Percentiles rank a stretch among this genome's conserved stretches.
phyloP scores from a whole-genome alignment of 2,113 vertebrate species.

The Epinephelus cyanopodus region DNA sequence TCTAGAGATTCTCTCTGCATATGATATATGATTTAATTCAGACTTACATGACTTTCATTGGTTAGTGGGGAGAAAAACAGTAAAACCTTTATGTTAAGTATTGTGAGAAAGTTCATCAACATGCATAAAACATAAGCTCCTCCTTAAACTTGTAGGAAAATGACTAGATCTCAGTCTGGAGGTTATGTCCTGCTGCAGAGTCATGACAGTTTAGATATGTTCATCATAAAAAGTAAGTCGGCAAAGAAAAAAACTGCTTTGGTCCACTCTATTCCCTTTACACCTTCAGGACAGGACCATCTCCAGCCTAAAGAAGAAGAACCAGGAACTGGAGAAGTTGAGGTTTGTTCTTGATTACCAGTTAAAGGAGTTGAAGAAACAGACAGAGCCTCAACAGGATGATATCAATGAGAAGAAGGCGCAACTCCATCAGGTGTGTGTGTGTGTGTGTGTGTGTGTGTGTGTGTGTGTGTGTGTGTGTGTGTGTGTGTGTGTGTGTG shows the following conservation, averaged over 20 bases:
- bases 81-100: not conserved
- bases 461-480: not conserved
- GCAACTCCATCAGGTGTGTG: slow-evolving; percentile 84
- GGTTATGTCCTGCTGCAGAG: not conserved
- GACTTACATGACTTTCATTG: not conserved
- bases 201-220: not conserved
- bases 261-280: not conserved
- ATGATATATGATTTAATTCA: too few relatives aligned
- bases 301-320: slow-evolving; percentile 89
- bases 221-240: not conserved
- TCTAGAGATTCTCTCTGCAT: not conserved
- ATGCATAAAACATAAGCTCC: not conserved
- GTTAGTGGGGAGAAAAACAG: not conserved
- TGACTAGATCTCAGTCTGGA: not conserved
- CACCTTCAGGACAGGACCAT: slow-evolving; percentile 88
- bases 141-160: not conserved
- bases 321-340: slow-evolving; percentile 90
- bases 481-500: too few relatives aligned
- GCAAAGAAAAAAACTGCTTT: not conserved
- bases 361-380: slow-evolving; percentile 89
- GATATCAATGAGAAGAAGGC: slow-evolving; percentile 88
- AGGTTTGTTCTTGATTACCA: slow-evolving; percentile 90
- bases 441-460: slow-evolving; percentile 5
- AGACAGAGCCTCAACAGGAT: slow-evolving; percentile 88
- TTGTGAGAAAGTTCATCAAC: not conserved